Evolutionary conservation across 2,888 invertebrate genomes (phyloP).

Genomic region (Himalopsyche anomala): DNA sequence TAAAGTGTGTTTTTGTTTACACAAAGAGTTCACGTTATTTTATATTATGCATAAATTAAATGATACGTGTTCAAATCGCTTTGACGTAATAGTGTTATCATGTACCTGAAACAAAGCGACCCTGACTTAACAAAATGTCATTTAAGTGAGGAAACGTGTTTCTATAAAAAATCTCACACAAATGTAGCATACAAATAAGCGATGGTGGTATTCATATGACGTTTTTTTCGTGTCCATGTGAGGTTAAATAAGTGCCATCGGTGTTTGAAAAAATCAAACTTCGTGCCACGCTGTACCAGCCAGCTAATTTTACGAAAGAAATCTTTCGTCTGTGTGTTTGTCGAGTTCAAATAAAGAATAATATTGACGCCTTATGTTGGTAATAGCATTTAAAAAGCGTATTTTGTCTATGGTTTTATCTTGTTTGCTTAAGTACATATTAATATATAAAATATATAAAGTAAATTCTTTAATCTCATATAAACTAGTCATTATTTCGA

Average conservation of each 20-base stretch:
- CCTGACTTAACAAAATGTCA: conserved; percentile 34
- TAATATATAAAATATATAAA: neutral
- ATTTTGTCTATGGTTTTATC: conserved; percentile 1
- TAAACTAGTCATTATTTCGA: too few relatives aligned
- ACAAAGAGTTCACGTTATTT: neutral
- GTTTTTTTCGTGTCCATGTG: neutral
- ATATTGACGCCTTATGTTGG: neutral
- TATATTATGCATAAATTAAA: neutral
- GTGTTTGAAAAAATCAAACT: conserved; percentile 20
- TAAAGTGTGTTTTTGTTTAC: too few relatives aligned
- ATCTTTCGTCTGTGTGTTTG: conserved; percentile 24
- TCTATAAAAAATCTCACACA: neutral
- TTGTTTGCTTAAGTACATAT: neutral
- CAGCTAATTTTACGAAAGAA: conserved; percentile 24
- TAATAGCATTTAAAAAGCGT: too few relatives aligned
- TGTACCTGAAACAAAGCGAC: conserved; percentile 20
- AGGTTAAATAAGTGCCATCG: conserved; percentile 38
- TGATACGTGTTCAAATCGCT: neutral
- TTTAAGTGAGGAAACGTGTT: conserved; percentile 6
- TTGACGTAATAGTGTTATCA: neutral
- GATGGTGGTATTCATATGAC: neutral
- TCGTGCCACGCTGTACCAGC: conserved; percentile 36
- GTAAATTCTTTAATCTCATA: too few relatives aligned
- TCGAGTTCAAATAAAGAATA: neutral
- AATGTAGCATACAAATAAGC: neutral